Evolutionary conservation across 2,888 invertebrate species (phyloP).

Genomic region (Himalopsyche anomala): DNA sequence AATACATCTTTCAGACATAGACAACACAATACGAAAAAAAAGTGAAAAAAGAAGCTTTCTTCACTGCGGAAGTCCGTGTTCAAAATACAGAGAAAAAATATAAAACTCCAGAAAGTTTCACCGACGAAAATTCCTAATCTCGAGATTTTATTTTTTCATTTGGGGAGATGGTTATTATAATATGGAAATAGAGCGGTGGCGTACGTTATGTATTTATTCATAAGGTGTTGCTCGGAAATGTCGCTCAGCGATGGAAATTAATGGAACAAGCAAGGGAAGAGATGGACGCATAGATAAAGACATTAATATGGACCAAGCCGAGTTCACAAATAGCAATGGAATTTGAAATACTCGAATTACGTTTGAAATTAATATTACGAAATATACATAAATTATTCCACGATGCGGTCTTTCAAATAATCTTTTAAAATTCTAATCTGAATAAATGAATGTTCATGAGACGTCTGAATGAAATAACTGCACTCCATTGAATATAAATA

Average conservation of each 20-base stretch:
- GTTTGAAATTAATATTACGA: too few relatives aligned
- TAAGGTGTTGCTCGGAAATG: constrained; percentile 20
- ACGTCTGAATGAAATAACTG: too few relatives aligned
- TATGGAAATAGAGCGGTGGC: constrained; percentile 25
- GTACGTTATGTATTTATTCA: constrained; percentile 13
- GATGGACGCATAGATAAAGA: constrained; percentile 26
- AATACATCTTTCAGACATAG: too few relatives aligned
- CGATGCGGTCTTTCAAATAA: too few relatives aligned
- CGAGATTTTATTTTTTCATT: background rate
- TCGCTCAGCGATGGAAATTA: constrained; percentile 30
- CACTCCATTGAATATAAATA: too few relatives aligned
- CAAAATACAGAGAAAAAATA: background rate
- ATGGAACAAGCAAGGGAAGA: constrained; percentile 31
- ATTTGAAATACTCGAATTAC: background rate
- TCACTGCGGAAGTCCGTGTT: background rate
- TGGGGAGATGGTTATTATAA: constrained; percentile 1
- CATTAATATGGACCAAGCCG: background rate
- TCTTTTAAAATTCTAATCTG: too few relatives aligned
- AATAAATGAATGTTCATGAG: too few relatives aligned
- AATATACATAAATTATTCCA: too few relatives aligned
- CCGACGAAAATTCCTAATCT: background rate
- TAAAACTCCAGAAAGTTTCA: background rate
- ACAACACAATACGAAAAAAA: too few relatives aligned
- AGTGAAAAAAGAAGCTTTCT: background rate
- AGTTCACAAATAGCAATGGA: background rate